Evolutionary conservation across 2,113 vertebrate genomes (phyloP), one percentile per base, ranked within the genome.

Genomic region (Prionailurus bengalensis): DNA sequence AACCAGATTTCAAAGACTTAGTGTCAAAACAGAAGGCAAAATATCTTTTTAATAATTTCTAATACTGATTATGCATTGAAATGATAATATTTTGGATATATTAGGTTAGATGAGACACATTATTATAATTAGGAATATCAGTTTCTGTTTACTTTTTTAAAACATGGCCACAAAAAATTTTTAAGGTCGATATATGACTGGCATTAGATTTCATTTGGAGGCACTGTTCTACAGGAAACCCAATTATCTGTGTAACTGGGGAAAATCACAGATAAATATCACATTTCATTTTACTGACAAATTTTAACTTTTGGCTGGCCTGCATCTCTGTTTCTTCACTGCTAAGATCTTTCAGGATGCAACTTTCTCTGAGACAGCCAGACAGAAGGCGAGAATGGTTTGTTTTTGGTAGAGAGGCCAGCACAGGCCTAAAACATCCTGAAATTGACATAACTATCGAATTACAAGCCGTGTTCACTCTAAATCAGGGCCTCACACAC

Each of bases 261-360:
- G 29, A 91, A 93, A 93, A 42, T 93, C 51, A 81, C 25, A 89
- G 65, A 74, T 86, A 84, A 84, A 80, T 90, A 61, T 7, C n/a
- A 31, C 16, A 78, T 92, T 92, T 91, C 39, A 58, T 53, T 95
- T 86, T 89, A 91, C 45, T 66, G 36, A 76, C 21, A 42, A 66
- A 53, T 90, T 97, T 95, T 94, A 21, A 48, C 45, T 96, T 97
- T 97, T 82, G 51, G 84, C 58, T 82, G 15, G 7, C 63, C 16
- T 27, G 29, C 89, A n/a, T 51, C 82, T 97, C 78, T 66, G 23
- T 78, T 68, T 76, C 65, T 86, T 95, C 23, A 65, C 63, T 80
- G 48, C 15, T 51, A 79, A 55, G n/a, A 27, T 55, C n/a, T 96
- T 93, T 78, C 68, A 78, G 42, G 10, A 14, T 74, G 16, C 3